These are phyloP conservation scores for Odontesthes bonariensis DNA, from an alignment of 2,113 vertebrate genomes.

Conservation along the genomic window DNA sequence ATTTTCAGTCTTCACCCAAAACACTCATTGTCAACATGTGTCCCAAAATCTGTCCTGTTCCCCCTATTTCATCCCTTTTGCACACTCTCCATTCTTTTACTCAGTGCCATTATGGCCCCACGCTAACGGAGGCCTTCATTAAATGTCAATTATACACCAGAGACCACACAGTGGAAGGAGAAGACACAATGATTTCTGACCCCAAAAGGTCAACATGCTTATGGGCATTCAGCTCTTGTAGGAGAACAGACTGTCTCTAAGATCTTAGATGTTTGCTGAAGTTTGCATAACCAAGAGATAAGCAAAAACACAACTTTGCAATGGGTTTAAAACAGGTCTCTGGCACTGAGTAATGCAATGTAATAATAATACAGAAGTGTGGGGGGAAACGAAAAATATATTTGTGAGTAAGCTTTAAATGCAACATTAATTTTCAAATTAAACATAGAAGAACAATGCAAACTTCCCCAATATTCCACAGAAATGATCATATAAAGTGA, in stretches of 20 bases:
- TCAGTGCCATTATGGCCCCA: conserved; percentile 68
- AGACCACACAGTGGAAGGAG: conserved; percentile 79
- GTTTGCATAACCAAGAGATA: not conserved
- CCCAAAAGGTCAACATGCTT: conserved; percentile 80
- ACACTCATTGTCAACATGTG: conserved; percentile 25
- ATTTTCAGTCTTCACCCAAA: conserved; percentile 20
- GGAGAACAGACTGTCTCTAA: conserved; percentile 61
- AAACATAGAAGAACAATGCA: too few species aligned
- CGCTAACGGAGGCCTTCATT: conserved; percentile 82
- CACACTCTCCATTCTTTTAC: conserved; percentile 65
- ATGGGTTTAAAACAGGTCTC: not conserved
- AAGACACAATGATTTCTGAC: conserved; percentile 82
- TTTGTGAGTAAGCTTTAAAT: too few species aligned
- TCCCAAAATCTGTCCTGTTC: conserved; percentile 26
- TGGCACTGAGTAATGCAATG: not conserved
- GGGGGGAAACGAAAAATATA: not conserved
- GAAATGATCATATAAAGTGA: too few species aligned
- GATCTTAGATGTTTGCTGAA: conserved; percentile 10
- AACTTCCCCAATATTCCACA: too few species aligned
- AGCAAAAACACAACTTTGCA: not conserved
- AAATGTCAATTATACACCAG: conserved; percentile 86
- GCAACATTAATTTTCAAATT: too few species aligned
- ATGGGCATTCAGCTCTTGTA: conserved; percentile 69
- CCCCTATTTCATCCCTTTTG: conserved; percentile 39
- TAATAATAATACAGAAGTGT: not conserved